Conservation (phyloP, 1,140 invertebrate species). For the Anastrepha obliqua region DNA sequence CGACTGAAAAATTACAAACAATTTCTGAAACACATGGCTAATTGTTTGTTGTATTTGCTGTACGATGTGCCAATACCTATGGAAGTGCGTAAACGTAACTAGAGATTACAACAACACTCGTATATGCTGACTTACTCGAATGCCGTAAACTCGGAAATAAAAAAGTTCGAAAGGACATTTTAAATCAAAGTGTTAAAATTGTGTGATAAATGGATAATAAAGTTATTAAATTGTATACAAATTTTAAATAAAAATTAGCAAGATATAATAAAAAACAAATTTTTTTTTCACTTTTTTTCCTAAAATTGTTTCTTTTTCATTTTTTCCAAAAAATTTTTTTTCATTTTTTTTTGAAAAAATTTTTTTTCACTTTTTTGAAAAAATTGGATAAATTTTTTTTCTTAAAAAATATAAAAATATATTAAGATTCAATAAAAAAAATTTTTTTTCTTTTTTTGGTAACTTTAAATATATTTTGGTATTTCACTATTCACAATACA, state of each 20-base stretch:
- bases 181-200: constrained; percentile 26
- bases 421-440: not conserved
- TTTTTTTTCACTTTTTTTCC: not conserved
- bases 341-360: not conserved
- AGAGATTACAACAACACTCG: not conserved
- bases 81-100: constrained; percentile 66
- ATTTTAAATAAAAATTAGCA: constrained; percentile 45
- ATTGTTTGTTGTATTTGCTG: constrained; percentile 74
- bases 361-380: not conserved
- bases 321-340: not conserved
- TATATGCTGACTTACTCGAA: not conserved
- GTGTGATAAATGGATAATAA: constrained; percentile 58
- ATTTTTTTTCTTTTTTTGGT: not conserved
- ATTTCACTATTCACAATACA: constrained; percentile 38
- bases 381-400: not conserved
- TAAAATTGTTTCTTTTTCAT: not conserved
- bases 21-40: constrained; percentile 74
- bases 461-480: constrained; percentile 31
- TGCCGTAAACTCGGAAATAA: not conserved
- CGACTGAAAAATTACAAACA: constrained; percentile 69
- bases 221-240: constrained; percentile 54
- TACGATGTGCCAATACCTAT: constrained; percentile 74
- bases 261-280: not conserved
- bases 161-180: not conserved
- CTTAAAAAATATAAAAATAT: not conserved